Base-by-base conservation (phyloP, 1,140 invertebrate genomes). In the Liolophura sinensis region DNA sequence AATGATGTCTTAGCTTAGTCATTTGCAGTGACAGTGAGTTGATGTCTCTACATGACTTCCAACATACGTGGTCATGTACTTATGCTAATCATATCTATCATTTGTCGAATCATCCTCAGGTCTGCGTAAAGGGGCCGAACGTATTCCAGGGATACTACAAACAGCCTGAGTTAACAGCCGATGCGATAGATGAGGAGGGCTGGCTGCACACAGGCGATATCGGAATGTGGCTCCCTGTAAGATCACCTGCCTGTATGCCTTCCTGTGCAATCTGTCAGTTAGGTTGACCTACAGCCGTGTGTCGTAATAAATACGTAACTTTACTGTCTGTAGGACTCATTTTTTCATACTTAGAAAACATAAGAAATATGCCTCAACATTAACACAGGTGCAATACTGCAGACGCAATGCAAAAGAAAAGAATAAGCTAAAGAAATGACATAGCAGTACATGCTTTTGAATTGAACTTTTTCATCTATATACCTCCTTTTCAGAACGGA, bases 131-230 rank as follows among this genome's bases (percentile, higher is more conserved):
- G 75, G 95, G 94, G 50, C 91, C 92, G 20, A 96, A 94, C 77
- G 76, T 84, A 46, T 81, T 84, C 69, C 75, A 81, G 65, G 92
- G 92, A 0, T 97, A 97, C 83, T 96, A 91, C 81, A 95, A 94
- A 81, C 92, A 96, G 83, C 89, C 89, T 0, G 92, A 94, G 77
- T 91, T 92, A 84, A 96, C 94, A 5, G 87, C 88, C 48, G 90
- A 93, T 78, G 90, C 91, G 47, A 89, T 96, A 22, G 94, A 96
- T 80, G 87, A 89, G 27, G 88, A 91, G 71, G 94, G 94, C n/a
- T 96, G 94, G 94, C 92, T 96, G 81, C 94, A 96, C 81, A 96
- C 95, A 16, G 95, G 95, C 27, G 94, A 97, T 65, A 69, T 85
- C 47, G 84, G 80, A 1, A 64, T 49, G 52, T 78, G 70, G 74